These are phyloP conservation scores for Prinia subflava DNA, from an alignment of 2,113 vertebrate species.

Conservation along the genomic window DNA sequence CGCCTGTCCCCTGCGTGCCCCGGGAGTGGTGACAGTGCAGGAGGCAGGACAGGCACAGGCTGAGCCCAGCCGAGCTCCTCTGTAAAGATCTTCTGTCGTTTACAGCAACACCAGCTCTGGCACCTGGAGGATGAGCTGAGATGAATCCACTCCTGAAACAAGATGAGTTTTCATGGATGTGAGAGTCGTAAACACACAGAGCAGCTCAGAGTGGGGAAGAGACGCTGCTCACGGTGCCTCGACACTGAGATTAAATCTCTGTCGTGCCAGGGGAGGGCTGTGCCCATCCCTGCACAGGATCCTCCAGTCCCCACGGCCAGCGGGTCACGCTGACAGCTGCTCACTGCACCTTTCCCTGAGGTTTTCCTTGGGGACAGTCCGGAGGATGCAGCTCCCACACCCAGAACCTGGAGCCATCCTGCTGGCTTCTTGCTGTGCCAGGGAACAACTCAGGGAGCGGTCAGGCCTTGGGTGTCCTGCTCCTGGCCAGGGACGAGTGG, in stretches of 20 bases:
- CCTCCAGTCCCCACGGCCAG: rapidly evolving
- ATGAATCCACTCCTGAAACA: background rate
- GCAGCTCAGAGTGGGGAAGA: background rate
- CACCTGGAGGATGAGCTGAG: background rate
- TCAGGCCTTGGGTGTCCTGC: background rate
- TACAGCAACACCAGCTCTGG: background rate
- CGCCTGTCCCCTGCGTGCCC: background rate
- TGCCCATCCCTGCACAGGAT: background rate
- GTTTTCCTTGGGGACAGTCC: background rate
- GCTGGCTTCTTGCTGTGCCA: rapidly evolving
- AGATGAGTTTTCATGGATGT: background rate
- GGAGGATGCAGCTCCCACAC: rapidly evolving
- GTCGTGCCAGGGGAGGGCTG: background rate
- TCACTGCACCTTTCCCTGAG: rapidly evolving
- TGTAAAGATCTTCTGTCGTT: background rate
- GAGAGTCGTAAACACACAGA: background rate
- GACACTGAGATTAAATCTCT: rapidly evolving
- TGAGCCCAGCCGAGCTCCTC: background rate
- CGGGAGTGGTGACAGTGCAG: rapidly evolving
- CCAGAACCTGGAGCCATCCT: background rate
- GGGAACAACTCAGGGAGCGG: rapidly evolving
- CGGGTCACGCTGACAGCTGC: rapidly evolving
- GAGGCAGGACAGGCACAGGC: rapidly evolving
- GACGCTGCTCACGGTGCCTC: background rate
- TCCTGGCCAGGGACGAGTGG: rapidly evolving